Percentiles rank a stretch among this genome's conserved stretches.
These are phyloP conservation scores for Torymus auratus DNA, from an alignment of 2,888 invertebrate genomes.

Conservation along the genomic window DNA sequence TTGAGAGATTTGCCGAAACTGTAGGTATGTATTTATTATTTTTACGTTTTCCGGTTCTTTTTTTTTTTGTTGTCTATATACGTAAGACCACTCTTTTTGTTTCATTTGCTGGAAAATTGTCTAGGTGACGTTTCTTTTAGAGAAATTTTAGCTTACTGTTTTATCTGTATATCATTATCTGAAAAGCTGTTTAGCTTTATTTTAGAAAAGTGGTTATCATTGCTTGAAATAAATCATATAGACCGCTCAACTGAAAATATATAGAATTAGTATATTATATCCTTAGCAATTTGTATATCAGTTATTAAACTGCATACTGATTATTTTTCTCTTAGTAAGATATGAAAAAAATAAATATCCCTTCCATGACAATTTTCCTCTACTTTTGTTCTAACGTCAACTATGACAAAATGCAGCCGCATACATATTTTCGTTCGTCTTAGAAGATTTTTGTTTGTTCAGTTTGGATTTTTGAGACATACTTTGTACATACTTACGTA, in stretches of 20 bases:
- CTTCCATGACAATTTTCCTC: slow-evolving; percentile 43
- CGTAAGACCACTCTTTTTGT: background rate
- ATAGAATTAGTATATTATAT: slow-evolving; percentile 3
- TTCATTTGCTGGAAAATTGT: slow-evolving; percentile 36
- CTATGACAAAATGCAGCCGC: slow-evolving; percentile 13
- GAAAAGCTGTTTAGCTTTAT: no score
- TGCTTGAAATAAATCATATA: slow-evolving; percentile 4
- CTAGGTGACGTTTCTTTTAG: slow-evolving; percentile 8
- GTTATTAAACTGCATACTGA: no score
- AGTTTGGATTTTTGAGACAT: slow-evolving; percentile 18
- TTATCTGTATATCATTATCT: no score
- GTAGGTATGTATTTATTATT: slow-evolving; percentile 48
- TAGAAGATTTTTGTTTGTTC: slow-evolving; percentile 10
- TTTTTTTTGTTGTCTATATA: background rate
- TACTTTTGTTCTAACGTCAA: background rate
- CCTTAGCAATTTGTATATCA: no score
- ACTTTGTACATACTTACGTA: slow-evolving; percentile 63
- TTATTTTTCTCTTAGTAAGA: no score
- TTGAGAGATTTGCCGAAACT: slow-evolving; percentile 23
- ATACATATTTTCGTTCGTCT: slow-evolving; percentile 7
- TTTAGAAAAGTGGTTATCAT: background rate
- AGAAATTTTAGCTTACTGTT: slow-evolving; percentile 1
- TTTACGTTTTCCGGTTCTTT: background rate
- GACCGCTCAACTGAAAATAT: background rate
- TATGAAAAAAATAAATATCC: no score